Percentiles rank a stretch among this genome's conserved stretches.
Conservation (phyloP, 1,140 invertebrate species). For the Drosophila kikkawai region DNA sequence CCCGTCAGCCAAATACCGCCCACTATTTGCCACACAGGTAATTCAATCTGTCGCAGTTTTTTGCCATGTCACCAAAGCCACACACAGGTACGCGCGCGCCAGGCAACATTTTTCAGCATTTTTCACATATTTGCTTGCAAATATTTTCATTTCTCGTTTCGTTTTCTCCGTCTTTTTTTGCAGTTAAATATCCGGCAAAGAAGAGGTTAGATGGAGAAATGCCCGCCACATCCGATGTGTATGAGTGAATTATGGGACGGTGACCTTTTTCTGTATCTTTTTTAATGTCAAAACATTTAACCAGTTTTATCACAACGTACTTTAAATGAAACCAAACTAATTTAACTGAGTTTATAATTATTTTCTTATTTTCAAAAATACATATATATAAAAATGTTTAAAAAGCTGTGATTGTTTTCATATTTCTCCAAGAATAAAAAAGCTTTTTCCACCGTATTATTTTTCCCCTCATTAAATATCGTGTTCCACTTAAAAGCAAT, state of each 20-base stretch:
- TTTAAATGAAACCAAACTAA: background rate
- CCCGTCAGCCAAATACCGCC: background rate
- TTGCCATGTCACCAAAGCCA: conserved; percentile 45
- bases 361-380: background rate
- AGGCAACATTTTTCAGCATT: conserved; percentile 69
- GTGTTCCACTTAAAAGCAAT: conserved; percentile 2
- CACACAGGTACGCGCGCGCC: background rate
- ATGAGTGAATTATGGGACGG: conserved; percentile 50
- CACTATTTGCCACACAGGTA: conserved; percentile 53
- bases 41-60: conserved; percentile 81
- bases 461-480: conserved; percentile 16
- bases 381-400: too few species aligned
- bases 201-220: conserved; percentile 25
- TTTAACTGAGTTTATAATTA: background rate
- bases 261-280: background rate
- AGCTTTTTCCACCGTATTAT: background rate
- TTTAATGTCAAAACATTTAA: background rate
- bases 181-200: conserved; percentile 53
- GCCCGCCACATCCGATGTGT: conserved; percentile 47
- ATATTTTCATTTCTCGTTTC: conserved; percentile 72
- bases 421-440: conserved; percentile 2
- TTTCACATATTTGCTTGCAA: conserved; percentile 68
- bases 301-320: background rate
- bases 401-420: background rate
- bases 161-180: conserved; percentile 3